Evolutionary conservation across 2,888 invertebrate genomes (phyloP).

Genomic region (Eledone cirrhosa): DNA sequence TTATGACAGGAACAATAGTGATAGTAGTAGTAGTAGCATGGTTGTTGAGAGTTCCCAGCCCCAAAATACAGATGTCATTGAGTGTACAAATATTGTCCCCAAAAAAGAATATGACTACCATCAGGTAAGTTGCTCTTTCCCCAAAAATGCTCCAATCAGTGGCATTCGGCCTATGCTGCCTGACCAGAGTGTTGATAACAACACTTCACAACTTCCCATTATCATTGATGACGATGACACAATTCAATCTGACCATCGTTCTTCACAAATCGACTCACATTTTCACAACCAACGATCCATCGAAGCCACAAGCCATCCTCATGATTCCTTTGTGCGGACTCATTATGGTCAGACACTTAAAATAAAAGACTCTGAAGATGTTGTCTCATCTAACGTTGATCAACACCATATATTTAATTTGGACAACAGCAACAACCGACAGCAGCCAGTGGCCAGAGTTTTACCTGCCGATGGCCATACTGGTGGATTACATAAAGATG

Average conservation of each 20-base stretch:
- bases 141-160: slow-evolving; percentile 8
- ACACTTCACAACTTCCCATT: background rate
- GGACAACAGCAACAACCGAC: background rate
- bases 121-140: slow-evolving; percentile 22
- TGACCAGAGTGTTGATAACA: slow-evolving; percentile 22
- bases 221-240: slow-evolving; percentile 26
- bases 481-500: slow-evolving; percentile 23
- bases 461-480: slow-evolving; percentile 4
- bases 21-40: slow-evolving; percentile 22
- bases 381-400: slow-evolving; percentile 8
- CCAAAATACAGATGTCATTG: slow-evolving; percentile 13
- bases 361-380: slow-evolving; percentile 20
- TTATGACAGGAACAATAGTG: background rate
- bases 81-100: slow-evolving; percentile 19
- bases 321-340: slow-evolving; percentile 14
- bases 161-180: slow-evolving; percentile 1
- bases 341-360: slow-evolving; percentile 16
- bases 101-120: slow-evolving; percentile 17
- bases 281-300: slow-evolving; percentile 18
- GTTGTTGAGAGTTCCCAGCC: slow-evolving; percentile 20
- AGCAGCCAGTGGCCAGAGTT: background rate
- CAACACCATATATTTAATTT: slow-evolving; percentile 20
- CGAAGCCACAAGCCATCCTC: slow-evolving; percentile 17
- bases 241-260: slow-evolving; percentile 16
- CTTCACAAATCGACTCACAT: slow-evolving; percentile 3